phyloP scores from a whole-genome alignment of 2,113 vertebrate genomes.

The Eidolon helvum region DNA sequence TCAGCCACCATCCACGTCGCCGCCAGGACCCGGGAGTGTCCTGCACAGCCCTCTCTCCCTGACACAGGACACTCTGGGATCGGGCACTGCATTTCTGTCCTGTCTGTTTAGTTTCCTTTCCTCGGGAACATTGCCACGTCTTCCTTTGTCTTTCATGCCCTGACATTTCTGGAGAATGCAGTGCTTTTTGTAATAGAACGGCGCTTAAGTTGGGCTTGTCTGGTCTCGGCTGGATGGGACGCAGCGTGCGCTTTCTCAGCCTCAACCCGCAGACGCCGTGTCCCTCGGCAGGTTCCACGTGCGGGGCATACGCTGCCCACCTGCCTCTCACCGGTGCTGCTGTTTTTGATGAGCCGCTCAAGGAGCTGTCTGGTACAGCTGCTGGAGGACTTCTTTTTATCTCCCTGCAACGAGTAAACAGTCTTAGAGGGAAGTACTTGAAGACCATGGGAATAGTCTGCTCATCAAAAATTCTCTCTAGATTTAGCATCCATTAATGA shows the following conservation, averaged over 20 bases:
- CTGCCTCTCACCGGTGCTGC: fast-evolving
- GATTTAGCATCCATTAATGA: not conserved
- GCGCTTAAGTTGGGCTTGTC: not conserved
- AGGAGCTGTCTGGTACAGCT: not conserved
- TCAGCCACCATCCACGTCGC: fast-evolving
- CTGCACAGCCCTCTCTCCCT: fast-evolving
- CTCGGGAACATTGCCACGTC: not conserved
- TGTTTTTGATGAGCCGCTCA: not conserved
- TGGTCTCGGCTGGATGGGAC: fast-evolving
- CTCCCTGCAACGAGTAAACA: not conserved
- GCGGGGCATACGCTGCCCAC: fast-evolving
- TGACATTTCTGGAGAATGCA: not conserved
- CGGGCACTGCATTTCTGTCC: fast-evolving
- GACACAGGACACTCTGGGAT: fast-evolving
- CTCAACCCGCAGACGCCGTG: fast-evolving
- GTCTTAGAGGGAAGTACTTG: not conserved
- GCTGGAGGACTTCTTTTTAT: not conserved
- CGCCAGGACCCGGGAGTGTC: fast-evolving
- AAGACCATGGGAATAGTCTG: not conserved
- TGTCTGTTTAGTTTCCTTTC: not conserved
- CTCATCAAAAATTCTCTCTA: not conserved
- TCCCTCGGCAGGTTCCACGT: not conserved
- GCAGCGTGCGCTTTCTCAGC: fast-evolving
- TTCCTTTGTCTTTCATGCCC: not conserved
- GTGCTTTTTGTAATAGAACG: not conserved